These are phyloP conservation scores for Sinodicranocentrus sp. DNA, from an alignment of 2,888 invertebrate genomes.

Conservation along the genomic window DNA sequence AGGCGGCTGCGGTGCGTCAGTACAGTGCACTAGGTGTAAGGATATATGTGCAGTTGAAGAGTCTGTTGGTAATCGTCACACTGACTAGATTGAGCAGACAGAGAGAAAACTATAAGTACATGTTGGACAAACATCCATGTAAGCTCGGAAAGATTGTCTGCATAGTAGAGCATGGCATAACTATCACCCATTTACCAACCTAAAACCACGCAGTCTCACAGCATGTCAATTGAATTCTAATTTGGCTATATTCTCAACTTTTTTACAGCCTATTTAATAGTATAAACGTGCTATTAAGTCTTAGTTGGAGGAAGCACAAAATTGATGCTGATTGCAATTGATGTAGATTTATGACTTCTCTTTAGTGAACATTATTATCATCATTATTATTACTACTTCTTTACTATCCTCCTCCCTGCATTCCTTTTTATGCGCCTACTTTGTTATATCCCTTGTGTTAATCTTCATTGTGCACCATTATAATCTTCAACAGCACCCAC, in stretches of 20 bases:
- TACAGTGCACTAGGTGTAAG: too few species aligned
- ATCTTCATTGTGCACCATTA: slow-evolving; percentile 44
- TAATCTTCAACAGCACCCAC: slow-evolving; percentile 36
- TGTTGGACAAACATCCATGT: too few species aligned
- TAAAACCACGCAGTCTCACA: slow-evolving; percentile 32
- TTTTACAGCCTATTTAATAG: slow-evolving; percentile 59
- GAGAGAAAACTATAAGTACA: too few species aligned
- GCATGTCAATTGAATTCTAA: slow-evolving; percentile 66
- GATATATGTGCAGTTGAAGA: too few species aligned
- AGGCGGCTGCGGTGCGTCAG: too few species aligned
- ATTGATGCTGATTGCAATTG: slow-evolving; percentile 66
- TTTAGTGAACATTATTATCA: slow-evolving; percentile 64
- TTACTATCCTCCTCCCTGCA: slow-evolving; percentile 25
- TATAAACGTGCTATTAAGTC: slow-evolving; percentile 57
- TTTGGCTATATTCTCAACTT: slow-evolving; percentile 57
- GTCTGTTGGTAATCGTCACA: too few species aligned
- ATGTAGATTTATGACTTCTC: slow-evolving; percentile 64
- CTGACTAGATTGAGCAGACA: too few species aligned
- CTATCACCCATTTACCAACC: too few species aligned
- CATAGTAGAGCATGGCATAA: too few species aligned
- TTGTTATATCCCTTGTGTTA: slow-evolving; percentile 20
- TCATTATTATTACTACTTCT: slow-evolving; percentile 48
- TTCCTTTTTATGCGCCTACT: slow-evolving; percentile 45
- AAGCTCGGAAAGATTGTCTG: too few species aligned
- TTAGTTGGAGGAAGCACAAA: slow-evolving; percentile 57